Base-by-base conservation (phyloP, 2,113 vertebrate genomes). In the Gymnorhina tibicen region DNA sequence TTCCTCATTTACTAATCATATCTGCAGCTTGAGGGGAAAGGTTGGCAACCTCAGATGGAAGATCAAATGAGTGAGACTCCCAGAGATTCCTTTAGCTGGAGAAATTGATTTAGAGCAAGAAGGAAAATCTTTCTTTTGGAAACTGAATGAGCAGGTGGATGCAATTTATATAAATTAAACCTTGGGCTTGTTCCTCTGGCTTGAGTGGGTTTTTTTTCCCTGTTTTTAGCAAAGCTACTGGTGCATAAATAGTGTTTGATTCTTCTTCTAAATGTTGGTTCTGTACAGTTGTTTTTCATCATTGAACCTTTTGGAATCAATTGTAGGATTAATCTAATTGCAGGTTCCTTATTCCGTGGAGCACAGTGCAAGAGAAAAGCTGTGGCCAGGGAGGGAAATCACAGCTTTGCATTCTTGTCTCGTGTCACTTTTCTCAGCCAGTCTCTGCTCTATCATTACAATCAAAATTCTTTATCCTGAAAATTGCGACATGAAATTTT, bases 141-240 rank as follows among this genome's bases (percentile, higher is more conserved):
- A 97, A 89, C 33, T 14, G 69, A 75, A 69, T 22, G 35, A 94
- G 72, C 91, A 93, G 89, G 81, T 86, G 90, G 72, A 78, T 90
- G 80, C 63, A 88, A 97, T 97, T 97, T 94, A 95, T 93, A 93
- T 85, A 93, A 91, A 95, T 96, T 94, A 96, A 92, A 88, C 80
- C 16, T 53, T 86, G 76, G 79, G 35, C 41, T 85, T 84, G 23
- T 95, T 93, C 56, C 74, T 88, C 47, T 56, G 87, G 58, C 66
- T 64, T 42, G 32, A 56, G 49, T 35, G 26, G 14, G 7, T 1
- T 0, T 10, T 70, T 70, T 84, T 24, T 13, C 5, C 37, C 58
- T 37, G 23, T 39, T 93, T 95, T 93, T 80, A 91, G 58, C 78
- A 91, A 89, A 96, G 74, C 76, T 72, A 41, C 55, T 76, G 66